These are phyloP conservation scores for Drosophila nr. medialis DNA, from an alignment of 2,888 invertebrate genomes.

Conservation along the genomic window DNA sequence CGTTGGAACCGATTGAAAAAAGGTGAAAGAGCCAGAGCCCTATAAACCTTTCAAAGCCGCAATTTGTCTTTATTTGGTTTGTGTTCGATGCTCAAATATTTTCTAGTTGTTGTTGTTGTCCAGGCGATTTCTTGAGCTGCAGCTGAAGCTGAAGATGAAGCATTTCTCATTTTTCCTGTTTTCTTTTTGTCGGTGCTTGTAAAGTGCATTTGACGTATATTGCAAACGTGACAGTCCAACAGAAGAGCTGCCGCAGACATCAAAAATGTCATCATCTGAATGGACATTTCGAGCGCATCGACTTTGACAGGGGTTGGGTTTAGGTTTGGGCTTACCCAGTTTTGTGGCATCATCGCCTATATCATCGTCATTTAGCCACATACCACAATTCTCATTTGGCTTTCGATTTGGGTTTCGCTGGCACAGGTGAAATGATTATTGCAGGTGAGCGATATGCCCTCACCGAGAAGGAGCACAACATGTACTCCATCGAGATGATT, in stretches of 20 bases:
- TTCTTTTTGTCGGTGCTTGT: conserved; percentile 35
- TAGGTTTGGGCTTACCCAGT: background rate
- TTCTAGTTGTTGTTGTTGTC: conserved; percentile 30
- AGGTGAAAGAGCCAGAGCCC: background rate
- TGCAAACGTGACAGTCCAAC: conserved; percentile 75
- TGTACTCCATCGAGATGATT: conserved; percentile 94
- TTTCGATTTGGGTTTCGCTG: conserved; percentile 43
- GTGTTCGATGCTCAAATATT: conserved; percentile 78
- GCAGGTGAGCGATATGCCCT: conserved; percentile 93
- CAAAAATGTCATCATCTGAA: conserved; percentile 45
- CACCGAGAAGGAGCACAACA: conserved; percentile 91
- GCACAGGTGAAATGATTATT: conserved; percentile 95
- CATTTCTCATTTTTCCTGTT: background rate
- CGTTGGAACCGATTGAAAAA: background rate
- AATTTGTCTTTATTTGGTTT: conserved; percentile 84
- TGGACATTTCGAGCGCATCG: conserved; percentile 6
- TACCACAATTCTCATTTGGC: conserved; percentile 21
- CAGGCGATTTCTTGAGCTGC: background rate
- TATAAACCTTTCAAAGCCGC: conserved; percentile 79
- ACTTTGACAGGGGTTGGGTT: background rate
- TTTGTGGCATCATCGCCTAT: conserved; percentile 1
- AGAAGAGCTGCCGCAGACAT: conserved; percentile 32
- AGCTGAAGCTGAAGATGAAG: conserved; percentile 2
- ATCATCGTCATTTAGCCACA: conserved; percentile 1
- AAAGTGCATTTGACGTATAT: conserved; percentile 80